Evolutionary conservation across 2,888 invertebrate species (phyloP), one percentile per base, ranked within the genome.

Genomic region (Microplitis deprimator): DNA sequence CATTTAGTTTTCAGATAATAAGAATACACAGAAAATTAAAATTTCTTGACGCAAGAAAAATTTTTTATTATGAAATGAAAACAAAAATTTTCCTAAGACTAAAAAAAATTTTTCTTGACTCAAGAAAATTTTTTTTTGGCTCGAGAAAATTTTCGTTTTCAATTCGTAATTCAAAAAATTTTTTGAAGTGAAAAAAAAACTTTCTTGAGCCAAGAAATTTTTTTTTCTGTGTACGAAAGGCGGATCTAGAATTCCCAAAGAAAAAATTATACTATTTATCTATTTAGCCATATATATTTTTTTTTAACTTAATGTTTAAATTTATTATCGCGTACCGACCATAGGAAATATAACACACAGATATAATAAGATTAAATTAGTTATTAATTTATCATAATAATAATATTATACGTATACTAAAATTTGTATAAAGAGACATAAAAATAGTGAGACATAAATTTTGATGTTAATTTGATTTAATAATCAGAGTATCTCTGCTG

Each of bases 391-490:
- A 13, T 50, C 20, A 62, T 74, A 75, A 68, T 74, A 67, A 61
- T 67, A 67, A 68, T 16, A 39, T 64, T 60, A 65, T 50, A 13
- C 29, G 29, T 29, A 29, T 29, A 50, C 13, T 50, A 50, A 50
- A 13, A 50, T 50, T 50, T 50, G 50, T 50, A 50, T 50, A 50
- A 50, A 50, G 3, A 50, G 50, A 50, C 50, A 50, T 50, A 50
- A 69, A 40, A 65, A 71, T 77, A 65, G 74, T 50, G 64, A 75
- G 29, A 50, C 69, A 38, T 77, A 70, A 68, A 70, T 40, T 73
- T 29, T 60, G 39, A 71, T 69, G 16, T 20, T 6, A 70, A 70
- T 70, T 70, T 29, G 29, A 6, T 40, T 61, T 60, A 61, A 64
- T 10, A 10, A 20, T 17, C 16, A 17, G 5, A 64, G 64, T 20